phyloP scores from a whole-genome alignment of 2,113 vertebrate species.

The Hoplias malabaricus region DNA sequence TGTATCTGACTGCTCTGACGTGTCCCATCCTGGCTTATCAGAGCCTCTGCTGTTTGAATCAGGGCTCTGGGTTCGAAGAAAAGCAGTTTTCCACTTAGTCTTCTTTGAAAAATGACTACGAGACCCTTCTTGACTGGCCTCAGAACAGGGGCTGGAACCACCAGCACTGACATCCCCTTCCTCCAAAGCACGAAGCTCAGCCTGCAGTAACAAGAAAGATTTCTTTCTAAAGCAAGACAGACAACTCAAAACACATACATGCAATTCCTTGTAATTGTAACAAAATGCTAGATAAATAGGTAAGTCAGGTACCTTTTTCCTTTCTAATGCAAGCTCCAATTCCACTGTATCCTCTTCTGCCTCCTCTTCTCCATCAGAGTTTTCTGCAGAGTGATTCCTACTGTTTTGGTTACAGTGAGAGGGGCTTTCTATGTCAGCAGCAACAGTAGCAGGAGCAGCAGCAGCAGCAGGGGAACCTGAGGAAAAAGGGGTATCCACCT shows the following conservation, averaged over 20 bases:
- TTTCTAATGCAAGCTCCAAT: conserved; percentile 90
- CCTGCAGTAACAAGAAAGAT: conserved; percentile 69
- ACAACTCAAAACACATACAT: neutral
- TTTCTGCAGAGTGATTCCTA: conserved; percentile 77
- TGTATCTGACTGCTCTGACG: conserved; percentile 75
- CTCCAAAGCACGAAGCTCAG: conserved; percentile 93
- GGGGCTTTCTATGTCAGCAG: conserved; percentile 63
- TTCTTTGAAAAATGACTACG: conserved; percentile 74
- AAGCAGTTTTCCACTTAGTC: conserved; percentile 90
- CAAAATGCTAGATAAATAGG: neutral
- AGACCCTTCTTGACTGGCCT: conserved; percentile 84
- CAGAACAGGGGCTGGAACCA: conserved; percentile 90
- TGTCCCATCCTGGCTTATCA: conserved; percentile 76
- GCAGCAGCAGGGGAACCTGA: conserved; percentile 45
- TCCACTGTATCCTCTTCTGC: conserved; percentile 90
- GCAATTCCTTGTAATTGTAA: neutral
- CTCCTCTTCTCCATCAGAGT: conserved; percentile 78
- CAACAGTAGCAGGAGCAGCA: conserved; percentile 37
- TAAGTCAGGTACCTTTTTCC: conserved; percentile 82
- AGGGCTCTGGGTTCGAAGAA: conserved; percentile 82
- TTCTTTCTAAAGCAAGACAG: no score
- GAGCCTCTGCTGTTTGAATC: conserved; percentile 83
- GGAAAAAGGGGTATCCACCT: conserved; percentile 63
- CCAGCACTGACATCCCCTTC: conserved; percentile 89
- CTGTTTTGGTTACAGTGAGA: conserved; percentile 77